Conservation (phyloP, 35 echinoderm and acorn worm species). For the Stichopus chloronotus region DNA sequence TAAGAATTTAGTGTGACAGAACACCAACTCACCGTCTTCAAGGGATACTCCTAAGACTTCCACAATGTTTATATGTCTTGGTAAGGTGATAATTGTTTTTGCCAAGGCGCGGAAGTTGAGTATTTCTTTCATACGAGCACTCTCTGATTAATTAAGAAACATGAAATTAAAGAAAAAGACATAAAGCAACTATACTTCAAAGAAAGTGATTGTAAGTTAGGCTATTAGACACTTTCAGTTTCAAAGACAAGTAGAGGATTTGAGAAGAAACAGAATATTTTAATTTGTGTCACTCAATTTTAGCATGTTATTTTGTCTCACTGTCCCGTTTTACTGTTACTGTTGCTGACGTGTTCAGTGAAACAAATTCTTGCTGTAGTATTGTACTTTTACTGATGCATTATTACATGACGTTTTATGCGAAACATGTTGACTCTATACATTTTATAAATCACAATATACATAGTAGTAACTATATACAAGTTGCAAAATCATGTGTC, state of each 20-base stretch:
- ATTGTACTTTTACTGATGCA: no score
- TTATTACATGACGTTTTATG: no score
- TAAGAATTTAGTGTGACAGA: background rate
- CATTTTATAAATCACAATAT: no score
- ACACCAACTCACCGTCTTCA: constrained; percentile 6
- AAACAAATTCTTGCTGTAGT: no score
- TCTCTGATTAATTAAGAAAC: background rate
- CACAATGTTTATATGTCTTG: constrained; percentile 24
- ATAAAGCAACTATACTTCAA: background rate
- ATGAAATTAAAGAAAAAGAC: background rate
- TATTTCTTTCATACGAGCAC: constrained; percentile 42
- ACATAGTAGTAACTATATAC: no score
- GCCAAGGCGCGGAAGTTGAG: constrained; percentile 38
- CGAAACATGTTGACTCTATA: no score
- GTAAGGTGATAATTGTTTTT: background rate
- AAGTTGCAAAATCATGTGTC: no score
- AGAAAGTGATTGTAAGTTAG: background rate
- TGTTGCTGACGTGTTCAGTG: no score
- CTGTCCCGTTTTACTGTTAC: no score
- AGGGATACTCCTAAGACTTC: constrained; percentile 17
- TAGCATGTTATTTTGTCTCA: background rate
- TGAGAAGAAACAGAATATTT: background rate
- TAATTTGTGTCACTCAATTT: background rate
- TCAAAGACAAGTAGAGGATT: no score
- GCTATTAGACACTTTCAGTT: background rate